Evolutionary conservation across 2,113 vertebrate species (phyloP), one percentile per base, ranked within the genome.

Genomic region (Elachura formosa): DNA sequence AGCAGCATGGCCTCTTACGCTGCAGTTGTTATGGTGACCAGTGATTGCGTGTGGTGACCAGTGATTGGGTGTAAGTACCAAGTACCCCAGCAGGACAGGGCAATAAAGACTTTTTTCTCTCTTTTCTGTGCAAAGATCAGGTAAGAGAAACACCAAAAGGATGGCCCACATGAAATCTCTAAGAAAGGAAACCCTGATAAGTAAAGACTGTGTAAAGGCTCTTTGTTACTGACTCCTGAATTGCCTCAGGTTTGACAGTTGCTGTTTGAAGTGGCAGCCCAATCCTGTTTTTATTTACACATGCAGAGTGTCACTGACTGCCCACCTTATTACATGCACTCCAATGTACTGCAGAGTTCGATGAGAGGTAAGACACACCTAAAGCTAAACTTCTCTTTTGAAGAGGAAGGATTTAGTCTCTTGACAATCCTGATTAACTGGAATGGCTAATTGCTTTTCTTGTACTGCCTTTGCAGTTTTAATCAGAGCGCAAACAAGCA

Each of bases 1-100:
- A 21, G 26, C 55, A 76, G 22, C 6, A 4, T 1, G 1, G 49
- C 34, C 25, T 59, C 15, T 7, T 15, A 19, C 0, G 0, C 40
- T 64, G 48, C 38, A 33, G 28, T n/a, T 9, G 5, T 68, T 63
- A 12, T 0, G 1, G 29, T 67, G 46, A 55, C 33, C 19, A 41
- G 13, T 23, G 54, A 10, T 45, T 54, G 19, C 3, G 1, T 63
- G 4, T 48, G 1, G 29, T 67, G 46, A 55, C 33, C 19, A 41
- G 13, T 23, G 54, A 10, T 45, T 54, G 19, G 3, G 1, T 63
- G 4, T 48, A n/a, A n/a, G n/a, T n/a, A n/a, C n/a, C n/a, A n/a
- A 45, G 49, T 7, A 4, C 9, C 3, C 6, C 4, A 26, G 34
- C 3, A 6, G 24, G 31, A n/a, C 21, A 40, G 8, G 26, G 21